phyloP scores from a whole-genome alignment of 2,797 vertebrate genomes.

The Fistularia tabacaria region DNA sequence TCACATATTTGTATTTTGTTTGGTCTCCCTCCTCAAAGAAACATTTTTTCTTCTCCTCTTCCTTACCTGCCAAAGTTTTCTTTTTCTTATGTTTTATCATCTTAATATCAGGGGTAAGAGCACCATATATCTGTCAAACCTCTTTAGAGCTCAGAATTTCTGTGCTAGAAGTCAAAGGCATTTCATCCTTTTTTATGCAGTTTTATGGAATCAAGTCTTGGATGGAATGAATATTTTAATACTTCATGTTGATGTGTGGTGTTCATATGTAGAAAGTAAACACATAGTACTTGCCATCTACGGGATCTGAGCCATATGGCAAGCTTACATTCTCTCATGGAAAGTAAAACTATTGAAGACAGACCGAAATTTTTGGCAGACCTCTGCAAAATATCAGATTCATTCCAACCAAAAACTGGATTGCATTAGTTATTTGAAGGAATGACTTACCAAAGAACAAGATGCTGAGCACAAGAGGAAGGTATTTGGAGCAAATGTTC shows the following conservation, averaged over 20 bases:
- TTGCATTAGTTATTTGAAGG: constrained; percentile 14
- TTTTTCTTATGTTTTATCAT: constrained; percentile 1
- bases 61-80: constrained; percentile 4
- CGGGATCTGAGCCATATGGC: constrained; percentile 2
- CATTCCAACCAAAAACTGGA: constrained; percentile 15
- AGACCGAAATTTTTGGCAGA: constrained; percentile 8
- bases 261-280: not conserved
- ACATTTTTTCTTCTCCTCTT: not conserved
- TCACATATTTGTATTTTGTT: no score
- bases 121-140: constrained; percentile 8
- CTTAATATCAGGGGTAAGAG: no score
- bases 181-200: constrained; percentile 12
- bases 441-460: constrained; percentile 3
- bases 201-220: no score
- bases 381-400: constrained; percentile 18
- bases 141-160: constrained; percentile 27
- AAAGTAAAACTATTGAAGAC: constrained; percentile 11
- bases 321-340: not conserved
- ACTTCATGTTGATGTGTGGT: not conserved
- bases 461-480: constrained; percentile 8
- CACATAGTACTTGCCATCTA: not conserved
- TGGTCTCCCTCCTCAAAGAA: not conserved
- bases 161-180: constrained; percentile 27
- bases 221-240: no score
- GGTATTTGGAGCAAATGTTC: constrained; percentile 16